Evolutionary conservation across 2,888 invertebrate species (phyloP), one percentile per base, ranked within the genome.

Genomic region (Bhutanitis thaidina): DNA sequence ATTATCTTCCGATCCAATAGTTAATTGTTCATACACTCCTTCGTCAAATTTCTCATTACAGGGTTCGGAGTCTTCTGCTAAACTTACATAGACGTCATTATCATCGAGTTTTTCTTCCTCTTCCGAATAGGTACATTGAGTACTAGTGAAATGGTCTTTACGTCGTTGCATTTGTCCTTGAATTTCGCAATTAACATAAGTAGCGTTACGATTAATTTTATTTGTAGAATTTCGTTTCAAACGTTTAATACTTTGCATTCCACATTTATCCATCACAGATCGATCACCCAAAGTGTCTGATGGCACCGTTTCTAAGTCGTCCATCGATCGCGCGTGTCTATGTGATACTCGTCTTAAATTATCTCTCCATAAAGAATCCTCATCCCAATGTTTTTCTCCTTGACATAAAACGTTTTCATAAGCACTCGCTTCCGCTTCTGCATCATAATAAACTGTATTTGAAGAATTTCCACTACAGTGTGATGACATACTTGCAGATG

Each of bases 321-420:
- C 96, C 82, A 96, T 89, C 0, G 96, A 96, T 47, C 95, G 91
- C 0, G 96, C 95, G 69, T 96, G 96, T 32, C 95, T 90, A 63
- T 95, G 93, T 55, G 95, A 95, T 0, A 95, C 95, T 55, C 94
- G 90, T 54, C 96, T 90, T 43, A 96, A 83, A 66, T 94, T 94
- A 67, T 96, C 96, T 49, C 94, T 90, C 96, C 96, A 96, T 27
- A 95, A 82, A 7, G 92, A 85, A 78, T 96, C 96, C 78, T 96
- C 95, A 69, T 95, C 96, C 95, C 95, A 96, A 34, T 94, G 91
- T 72, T 94, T 93, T 65, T 94, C 94, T 43, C 93, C 94, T 66
- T 91, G 91, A 52, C 83, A 86, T 34, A 80, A 70, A 13, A 89
- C 62, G 64, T 89, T 89, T 73, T 89, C 89, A 61, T 89, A 89